phyloP scores from a whole-genome alignment of 1,140 invertebrate species.

The Capitella teleta region DNA sequence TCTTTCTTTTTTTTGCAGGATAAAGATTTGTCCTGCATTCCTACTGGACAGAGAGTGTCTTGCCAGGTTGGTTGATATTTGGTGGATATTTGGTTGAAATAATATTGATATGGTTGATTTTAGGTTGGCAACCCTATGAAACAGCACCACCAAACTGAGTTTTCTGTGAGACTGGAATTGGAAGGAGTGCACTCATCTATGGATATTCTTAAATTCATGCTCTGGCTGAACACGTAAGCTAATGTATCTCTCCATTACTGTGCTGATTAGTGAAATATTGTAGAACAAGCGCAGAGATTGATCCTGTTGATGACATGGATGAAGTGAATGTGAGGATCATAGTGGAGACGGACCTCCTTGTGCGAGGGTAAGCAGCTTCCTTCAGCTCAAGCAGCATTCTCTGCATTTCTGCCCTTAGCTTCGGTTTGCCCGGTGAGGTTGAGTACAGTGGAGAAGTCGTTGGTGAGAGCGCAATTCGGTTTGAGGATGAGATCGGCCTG shows the following conservation, averaged over 20 bases:
- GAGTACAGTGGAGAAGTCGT: conserved; percentile 73
- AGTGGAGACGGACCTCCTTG: conserved; percentile 66
- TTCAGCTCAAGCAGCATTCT: too few species aligned
- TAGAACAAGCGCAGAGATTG: conserved; percentile 38
- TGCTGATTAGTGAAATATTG: not conserved
- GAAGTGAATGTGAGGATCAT: conserved; percentile 56
- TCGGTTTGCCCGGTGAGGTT: conserved; percentile 56
- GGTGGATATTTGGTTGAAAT: too few species aligned
- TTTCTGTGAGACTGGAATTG: not conserved
- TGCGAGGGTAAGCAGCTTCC: conserved; percentile 57
- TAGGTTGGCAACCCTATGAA: too few species aligned
- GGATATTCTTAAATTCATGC: not conserved
- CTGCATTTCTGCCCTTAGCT: too few species aligned
- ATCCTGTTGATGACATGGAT: conserved; percentile 47
- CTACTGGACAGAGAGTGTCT: not conserved
- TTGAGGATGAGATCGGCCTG: conserved; percentile 73
- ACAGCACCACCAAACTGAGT: too few species aligned
- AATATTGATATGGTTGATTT: too few species aligned
- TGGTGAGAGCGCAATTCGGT: conserved; percentile 69
- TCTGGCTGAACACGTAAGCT: not conserved
- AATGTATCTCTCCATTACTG: not conserved
- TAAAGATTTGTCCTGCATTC: not conserved
- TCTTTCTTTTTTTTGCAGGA: not conserved
- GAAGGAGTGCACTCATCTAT: not conserved
- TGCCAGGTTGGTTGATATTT: too few species aligned